phyloP scores from a whole-genome alignment of 2,113 vertebrate genomes.

The Tyrannus savana region DNA sequence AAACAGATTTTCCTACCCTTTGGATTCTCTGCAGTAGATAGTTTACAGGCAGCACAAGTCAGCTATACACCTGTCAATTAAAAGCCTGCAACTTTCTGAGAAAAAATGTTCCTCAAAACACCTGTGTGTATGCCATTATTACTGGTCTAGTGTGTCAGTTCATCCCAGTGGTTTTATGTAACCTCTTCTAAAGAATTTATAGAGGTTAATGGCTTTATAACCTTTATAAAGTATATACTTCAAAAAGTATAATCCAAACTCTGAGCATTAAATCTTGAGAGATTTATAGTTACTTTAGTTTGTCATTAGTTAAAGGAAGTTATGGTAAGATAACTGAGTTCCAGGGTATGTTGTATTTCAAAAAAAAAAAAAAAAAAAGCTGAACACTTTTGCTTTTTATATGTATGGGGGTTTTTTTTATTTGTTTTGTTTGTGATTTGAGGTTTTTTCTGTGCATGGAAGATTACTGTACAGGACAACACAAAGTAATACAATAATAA shows the following conservation, averaged over 20 bases:
- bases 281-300: neutral
- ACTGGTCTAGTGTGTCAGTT: neutral
- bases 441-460: neutral
- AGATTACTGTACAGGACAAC: neutral
- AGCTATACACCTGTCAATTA: neutral
- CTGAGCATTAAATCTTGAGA: neutral
- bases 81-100: neutral
- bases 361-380: neutral
- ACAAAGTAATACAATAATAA: neutral
- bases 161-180: neutral
- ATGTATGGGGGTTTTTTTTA: too few relatives aligned
- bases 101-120: neutral
- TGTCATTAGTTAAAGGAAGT: neutral
- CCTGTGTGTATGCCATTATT: neutral
- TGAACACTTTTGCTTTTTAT: neutral
- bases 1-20: neutral
- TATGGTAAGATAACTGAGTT: neutral
- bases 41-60: neutral
- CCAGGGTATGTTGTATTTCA: neutral
- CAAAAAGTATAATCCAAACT: neutral
- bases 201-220: neutral
- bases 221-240: neutral
- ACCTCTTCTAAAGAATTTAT: neutral
- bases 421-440: neutral
- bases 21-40: neutral